Evolutionary conservation across 2,888 invertebrate genomes (phyloP).

Genomic region (Hirtodrosophila alboralis): DNA sequence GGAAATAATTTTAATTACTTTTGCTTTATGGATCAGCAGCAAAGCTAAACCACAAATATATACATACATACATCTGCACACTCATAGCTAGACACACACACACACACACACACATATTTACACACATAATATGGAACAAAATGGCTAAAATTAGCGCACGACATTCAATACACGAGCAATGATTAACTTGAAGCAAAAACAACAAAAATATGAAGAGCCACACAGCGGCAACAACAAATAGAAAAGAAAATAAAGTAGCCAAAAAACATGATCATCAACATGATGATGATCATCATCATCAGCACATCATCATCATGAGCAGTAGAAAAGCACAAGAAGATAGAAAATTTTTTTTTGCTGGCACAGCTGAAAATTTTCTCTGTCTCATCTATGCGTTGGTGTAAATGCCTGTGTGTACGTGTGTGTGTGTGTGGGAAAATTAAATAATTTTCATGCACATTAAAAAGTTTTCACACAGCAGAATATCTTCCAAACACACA

Average conservation of each 20-base stretch:
- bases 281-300: constrained; percentile 17
- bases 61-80: constrained; percentile 20
- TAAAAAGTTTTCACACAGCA: constrained; percentile 70
- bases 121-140: constrained; percentile 70
- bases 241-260: constrained; percentile 71
- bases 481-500: constrained; percentile 35
- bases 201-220: constrained; percentile 69
- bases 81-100: constrained; percentile 2
- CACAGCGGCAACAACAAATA: constrained; percentile 37
- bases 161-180: constrained; percentile 78
- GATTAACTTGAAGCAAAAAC: constrained; percentile 70
- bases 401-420: constrained; percentile 13
- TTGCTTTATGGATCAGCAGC: constrained; percentile 71
- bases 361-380: constrained; percentile 41
- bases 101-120: constrained; percentile 17
- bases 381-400: constrained; percentile 8
- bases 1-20: constrained; percentile 76
- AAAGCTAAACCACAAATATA: constrained; percentile 30
- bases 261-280: constrained; percentile 54
- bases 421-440: constrained; percentile 64
- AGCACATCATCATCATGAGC: constrained; percentile 43
- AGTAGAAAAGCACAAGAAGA: constrained; percentile 25
- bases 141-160: constrained; percentile 80
- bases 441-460: constrained; percentile 79
- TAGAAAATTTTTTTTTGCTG: constrained; percentile 55